Percentiles rank a stretch among this genome's conserved stretches.
Evolutionary conservation across 2,888 invertebrate species (phyloP).

Genomic region (Drosophila putrida): DNA sequence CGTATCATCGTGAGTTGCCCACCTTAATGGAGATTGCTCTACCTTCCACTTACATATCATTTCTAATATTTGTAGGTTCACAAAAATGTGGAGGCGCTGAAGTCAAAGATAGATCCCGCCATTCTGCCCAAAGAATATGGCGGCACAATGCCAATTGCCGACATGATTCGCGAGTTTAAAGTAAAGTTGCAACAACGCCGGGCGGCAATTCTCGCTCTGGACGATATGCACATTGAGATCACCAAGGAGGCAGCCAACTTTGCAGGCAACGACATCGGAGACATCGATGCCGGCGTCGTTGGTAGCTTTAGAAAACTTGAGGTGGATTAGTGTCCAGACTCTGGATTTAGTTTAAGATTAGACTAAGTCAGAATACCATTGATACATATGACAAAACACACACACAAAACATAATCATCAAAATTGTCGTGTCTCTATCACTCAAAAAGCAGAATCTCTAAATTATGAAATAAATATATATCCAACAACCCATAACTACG

Average conservation of each 20-base stretch:
- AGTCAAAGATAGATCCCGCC: slow-evolving; percentile 89
- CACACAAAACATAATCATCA: slow-evolving; percentile 36
- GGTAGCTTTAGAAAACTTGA: slow-evolving; percentile 94
- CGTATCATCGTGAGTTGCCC: slow-evolving; percentile 90
- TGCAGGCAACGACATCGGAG: slow-evolving; percentile 88
- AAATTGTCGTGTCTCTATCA: slow-evolving; percentile 17
- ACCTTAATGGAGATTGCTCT: neutral
- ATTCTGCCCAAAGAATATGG: slow-evolving; percentile 95
- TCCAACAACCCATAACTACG: slow-evolving; percentile 19
- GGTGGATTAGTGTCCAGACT: slow-evolving; percentile 88
- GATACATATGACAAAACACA: slow-evolving; percentile 69
- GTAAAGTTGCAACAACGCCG: slow-evolving; percentile 88
- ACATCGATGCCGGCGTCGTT: slow-evolving; percentile 90
- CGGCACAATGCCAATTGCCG: slow-evolving; percentile 91
- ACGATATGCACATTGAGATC: slow-evolving; percentile 91
- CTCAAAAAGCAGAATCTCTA: slow-evolving; percentile 12
- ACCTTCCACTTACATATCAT: neutral
- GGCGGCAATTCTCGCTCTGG: slow-evolving; percentile 89
- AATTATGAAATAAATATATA: slow-evolving; percentile 56
- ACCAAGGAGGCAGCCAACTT: slow-evolving; percentile 86
- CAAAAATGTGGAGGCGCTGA: slow-evolving; percentile 90
- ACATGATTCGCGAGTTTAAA: slow-evolving; percentile 93
- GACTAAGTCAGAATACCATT: slow-evolving; percentile 75
- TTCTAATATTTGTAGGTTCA: slow-evolving; percentile 86
- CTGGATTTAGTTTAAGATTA: slow-evolving; percentile 54